Conservation (phyloP, 53 echinoderm and acorn worm species). For the Pentamera pediparva region DNA sequence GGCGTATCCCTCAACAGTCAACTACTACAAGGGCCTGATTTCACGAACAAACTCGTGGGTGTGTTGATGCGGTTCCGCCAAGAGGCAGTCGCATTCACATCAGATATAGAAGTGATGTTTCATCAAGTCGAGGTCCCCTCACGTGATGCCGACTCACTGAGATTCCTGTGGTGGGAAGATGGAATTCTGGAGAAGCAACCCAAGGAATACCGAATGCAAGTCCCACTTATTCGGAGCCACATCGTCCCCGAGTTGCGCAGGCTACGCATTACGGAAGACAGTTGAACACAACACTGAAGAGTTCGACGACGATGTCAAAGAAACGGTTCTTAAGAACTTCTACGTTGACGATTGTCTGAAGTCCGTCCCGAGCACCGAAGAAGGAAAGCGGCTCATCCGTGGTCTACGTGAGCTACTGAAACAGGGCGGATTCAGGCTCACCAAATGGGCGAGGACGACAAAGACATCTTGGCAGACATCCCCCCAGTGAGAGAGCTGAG, state of each 20-base stretch:
- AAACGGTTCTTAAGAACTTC: slow-evolving; percentile 30
- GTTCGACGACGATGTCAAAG: slow-evolving; percentile 17
- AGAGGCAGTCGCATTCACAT: slow-evolving; percentile 32
- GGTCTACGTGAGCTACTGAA: slow-evolving; percentile 33
- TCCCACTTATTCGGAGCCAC: slow-evolving; percentile 64
- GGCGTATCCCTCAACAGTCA: slow-evolving; percentile 63
- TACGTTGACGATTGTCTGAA: slow-evolving; percentile 57
- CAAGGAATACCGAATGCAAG: slow-evolving; percentile 48
- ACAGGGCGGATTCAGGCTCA: slow-evolving; percentile 57
- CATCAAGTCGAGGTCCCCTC: slow-evolving; percentile 47
- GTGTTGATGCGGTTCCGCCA: slow-evolving; percentile 63
- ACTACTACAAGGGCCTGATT: slow-evolving; percentile 57
- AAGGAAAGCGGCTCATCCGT: slow-evolving; percentile 23
- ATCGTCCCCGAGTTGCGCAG: slow-evolving; percentile 53
- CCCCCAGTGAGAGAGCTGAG: slow-evolving; percentile 49
- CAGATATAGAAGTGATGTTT: slow-evolving; percentile 66
- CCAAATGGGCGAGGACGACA: too few relatives aligned
- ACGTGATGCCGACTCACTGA: slow-evolving; percentile 33
- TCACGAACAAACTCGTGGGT: slow-evolving; percentile 47
- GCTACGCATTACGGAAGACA: slow-evolving; percentile 48
- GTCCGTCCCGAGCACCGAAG: slow-evolving; percentile 34
- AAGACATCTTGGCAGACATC: slow-evolving; percentile 29
- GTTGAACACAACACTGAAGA: slow-evolving; percentile 30
- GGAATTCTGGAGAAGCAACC: slow-evolving; percentile 31
- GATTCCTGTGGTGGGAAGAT: slow-evolving; percentile 57